Evolutionary conservation across 2,888 invertebrate genomes (phyloP).

Genomic region (Allygus modestus): DNA sequence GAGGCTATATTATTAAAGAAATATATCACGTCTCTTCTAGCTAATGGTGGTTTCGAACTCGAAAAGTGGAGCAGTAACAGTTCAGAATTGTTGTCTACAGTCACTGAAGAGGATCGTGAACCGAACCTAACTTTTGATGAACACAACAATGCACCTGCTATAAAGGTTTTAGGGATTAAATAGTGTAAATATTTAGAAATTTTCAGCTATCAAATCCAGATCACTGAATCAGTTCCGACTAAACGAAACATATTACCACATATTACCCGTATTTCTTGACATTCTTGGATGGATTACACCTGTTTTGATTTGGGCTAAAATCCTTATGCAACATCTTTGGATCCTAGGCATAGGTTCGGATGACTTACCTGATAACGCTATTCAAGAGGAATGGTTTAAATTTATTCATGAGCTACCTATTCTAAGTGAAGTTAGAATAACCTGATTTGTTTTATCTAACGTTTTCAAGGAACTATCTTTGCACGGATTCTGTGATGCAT

Average conservation of each 20-base stretch:
- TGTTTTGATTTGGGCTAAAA: neutral
- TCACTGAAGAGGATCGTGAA: neutral
- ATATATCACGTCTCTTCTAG: neutral
- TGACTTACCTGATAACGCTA: neutral
- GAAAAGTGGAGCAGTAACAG: neutral
- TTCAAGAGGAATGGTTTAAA: neutral
- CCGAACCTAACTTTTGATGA: neutral
- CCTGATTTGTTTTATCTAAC: neutral
- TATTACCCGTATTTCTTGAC: neutral
- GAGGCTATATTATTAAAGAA: neutral
- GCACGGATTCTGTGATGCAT: slow-evolving; percentile 33
- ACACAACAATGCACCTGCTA: neutral
- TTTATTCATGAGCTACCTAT: neutral
- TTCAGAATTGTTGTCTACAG: neutral
- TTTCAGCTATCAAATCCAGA: neutral
- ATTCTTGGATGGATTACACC: neutral
- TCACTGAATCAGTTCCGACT: neutral
- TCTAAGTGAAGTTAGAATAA: neutral
- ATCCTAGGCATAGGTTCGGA: slow-evolving; percentile 16
- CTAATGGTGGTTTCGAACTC: slow-evolving; percentile 2
- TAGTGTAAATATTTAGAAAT: neutral
- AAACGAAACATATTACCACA: neutral
- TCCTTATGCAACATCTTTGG: slow-evolving; percentile 18
- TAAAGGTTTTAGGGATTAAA: slow-evolving; percentile 2
- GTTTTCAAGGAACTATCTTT: neutral